Conservation (phyloP, 2,888 invertebrate genomes). For the Hedychridium roseum region DNA sequence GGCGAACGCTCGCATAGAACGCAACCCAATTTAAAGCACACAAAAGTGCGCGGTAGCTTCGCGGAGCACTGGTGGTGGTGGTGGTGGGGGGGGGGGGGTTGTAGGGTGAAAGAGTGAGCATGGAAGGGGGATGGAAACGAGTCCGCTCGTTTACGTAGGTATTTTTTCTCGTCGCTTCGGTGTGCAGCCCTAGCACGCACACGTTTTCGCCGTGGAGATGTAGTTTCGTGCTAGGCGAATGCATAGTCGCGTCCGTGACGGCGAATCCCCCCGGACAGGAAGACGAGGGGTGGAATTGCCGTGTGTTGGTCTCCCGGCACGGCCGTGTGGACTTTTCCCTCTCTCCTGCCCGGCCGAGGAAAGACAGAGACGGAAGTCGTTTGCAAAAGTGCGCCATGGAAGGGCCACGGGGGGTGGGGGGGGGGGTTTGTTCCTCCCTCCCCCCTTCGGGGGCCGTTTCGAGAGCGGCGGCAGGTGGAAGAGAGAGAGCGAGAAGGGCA, state of each 20-base stretch:
- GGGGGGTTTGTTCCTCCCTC: slow-evolving; percentile 56
- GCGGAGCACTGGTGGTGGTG: slow-evolving; percentile 21
- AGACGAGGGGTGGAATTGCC: no score
- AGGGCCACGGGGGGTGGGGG: slow-evolving; percentile 28
- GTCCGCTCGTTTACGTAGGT: not conserved
- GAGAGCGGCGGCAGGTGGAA: slow-evolving; percentile 41
- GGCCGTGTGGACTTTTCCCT: no score
- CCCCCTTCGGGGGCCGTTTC: slow-evolving; percentile 36
- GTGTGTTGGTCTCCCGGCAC: no score
- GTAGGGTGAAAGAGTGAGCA: slow-evolving; percentile 16
- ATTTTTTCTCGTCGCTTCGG: no score
- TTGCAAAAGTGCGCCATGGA: not conserved
- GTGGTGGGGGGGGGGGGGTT: slow-evolving; percentile 10
- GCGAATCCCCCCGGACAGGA: no score
- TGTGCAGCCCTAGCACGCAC: no score
- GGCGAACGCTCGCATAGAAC: slow-evolving; percentile 54
- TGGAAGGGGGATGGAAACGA: slow-evolving; percentile 16
- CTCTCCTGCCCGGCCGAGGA: no score
- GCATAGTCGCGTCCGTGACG: no score
- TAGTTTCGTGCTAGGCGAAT: no score
- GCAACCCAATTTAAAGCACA: slow-evolving; percentile 55
- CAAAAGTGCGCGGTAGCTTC: slow-evolving; percentile 51
- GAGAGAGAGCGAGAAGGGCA: slow-evolving; percentile 24
- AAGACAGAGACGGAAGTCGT: no score
- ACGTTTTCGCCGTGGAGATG: no score